Conservation (phyloP, 1,140 invertebrate genomes). For the Drosophila insularis region DNA sequence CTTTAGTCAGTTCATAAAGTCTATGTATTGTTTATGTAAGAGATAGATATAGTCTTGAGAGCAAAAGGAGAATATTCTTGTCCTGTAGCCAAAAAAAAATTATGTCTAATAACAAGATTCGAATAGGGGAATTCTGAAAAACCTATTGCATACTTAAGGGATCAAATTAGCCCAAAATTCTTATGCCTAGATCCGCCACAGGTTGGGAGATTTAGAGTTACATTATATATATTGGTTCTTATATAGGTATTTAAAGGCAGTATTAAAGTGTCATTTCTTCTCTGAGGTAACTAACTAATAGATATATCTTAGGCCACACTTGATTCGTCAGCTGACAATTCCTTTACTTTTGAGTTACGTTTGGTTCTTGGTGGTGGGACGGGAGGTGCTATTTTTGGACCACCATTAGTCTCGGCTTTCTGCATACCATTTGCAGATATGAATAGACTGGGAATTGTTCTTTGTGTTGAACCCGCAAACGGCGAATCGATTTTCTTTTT, state of each 20-base stretch:
- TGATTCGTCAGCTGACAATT: constrained; percentile 16
- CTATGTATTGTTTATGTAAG: background rate
- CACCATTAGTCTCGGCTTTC: background rate
- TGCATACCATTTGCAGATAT: background rate
- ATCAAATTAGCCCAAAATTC: no score
- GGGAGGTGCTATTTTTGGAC: constrained; percentile 3
- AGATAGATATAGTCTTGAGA: background rate
- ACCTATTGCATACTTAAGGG: no score
- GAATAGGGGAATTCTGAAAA: no score
- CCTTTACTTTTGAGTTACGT: background rate
- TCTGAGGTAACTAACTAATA: constrained; percentile 2
- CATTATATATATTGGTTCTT: background rate
- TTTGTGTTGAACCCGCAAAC: background rate
- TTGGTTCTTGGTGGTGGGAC: constrained; percentile 37
- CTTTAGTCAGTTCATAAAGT: background rate
- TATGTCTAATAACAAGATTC: no score
- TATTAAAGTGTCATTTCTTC: background rate
- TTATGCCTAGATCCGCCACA: no score
- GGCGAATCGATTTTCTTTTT: background rate
- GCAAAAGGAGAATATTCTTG: no score
- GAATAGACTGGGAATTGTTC: background rate
- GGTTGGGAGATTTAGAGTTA: background rate
- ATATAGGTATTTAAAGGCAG: background rate
- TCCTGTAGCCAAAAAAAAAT: no score
- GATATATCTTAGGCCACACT: constrained; percentile 14